phyloP scores from a whole-genome alignment of 2,888 invertebrate genomes.

The Tetramorium bicarinatum region DNA sequence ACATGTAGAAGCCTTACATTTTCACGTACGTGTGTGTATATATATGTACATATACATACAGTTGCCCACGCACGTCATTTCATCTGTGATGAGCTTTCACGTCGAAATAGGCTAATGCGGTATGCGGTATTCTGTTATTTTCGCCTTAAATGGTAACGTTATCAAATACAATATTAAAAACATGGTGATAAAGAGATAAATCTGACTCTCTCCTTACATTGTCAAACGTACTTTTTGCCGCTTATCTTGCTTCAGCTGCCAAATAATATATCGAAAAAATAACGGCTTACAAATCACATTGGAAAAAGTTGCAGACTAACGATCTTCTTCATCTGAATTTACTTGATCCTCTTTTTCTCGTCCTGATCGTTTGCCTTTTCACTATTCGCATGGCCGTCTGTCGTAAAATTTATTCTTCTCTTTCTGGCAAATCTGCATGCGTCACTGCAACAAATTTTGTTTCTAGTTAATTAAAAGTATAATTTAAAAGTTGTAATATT shows the following conservation, averaged over 20 bases:
- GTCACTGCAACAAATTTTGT: constrained; percentile 35
- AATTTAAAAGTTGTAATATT: neutral
- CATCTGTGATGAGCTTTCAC: constrained; percentile 6
- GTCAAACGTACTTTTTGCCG: neutral
- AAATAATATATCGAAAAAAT: constrained; percentile 18
- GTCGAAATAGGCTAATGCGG: neutral
- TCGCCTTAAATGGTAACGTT: neutral
- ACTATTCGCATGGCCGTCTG: neutral
- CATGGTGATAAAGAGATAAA: constrained; percentile 6
- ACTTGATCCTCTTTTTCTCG: constrained; percentile 14
- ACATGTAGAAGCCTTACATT: neutral
- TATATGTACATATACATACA: constrained; percentile 17
- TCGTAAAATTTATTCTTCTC: constrained; percentile 26
- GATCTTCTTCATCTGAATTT: constrained; percentile 17
- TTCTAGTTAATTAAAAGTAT: constrained; percentile 20
- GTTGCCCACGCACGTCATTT: constrained; percentile 26
- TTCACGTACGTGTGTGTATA: neutral
- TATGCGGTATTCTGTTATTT: neutral
- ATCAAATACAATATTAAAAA: neutral
- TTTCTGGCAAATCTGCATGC: neutral
- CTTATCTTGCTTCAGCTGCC: constrained; percentile 2
- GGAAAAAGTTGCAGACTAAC: constrained; percentile 1
- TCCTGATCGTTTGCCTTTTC: constrained; percentile 17
- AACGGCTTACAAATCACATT: neutral
- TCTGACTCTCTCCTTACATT: constrained; percentile 1